A percentile compares a stretch with the other conserved stretches of the same genome.
These are phyloP conservation scores for Paracanthobrama guichenoti DNA, from an alignment of 2,113 vertebrate species.

Conservation along the genomic window DNA sequence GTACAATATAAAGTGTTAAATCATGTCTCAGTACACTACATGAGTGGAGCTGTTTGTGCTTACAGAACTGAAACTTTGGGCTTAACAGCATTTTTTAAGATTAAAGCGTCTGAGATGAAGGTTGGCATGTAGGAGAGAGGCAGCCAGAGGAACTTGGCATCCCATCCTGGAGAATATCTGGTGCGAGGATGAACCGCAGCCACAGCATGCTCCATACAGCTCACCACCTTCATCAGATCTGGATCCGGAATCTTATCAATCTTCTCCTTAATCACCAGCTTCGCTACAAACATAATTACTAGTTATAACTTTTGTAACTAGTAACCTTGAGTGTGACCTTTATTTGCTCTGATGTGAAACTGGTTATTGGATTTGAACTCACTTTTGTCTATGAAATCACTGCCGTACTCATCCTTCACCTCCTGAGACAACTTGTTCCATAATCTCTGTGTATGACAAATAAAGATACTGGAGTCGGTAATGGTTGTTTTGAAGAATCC, in stretches of 20 bases:
- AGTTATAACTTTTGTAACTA: neutral
- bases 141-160: constrained; percentile 78
- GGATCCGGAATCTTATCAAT: constrained; percentile 59
- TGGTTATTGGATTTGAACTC: neutral
- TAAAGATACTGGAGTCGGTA: constrained; percentile 65
- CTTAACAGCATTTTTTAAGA: constrained; percentile 65
- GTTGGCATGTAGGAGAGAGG: constrained; percentile 79
- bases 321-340: neutral
- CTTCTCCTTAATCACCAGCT: constrained; percentile 50
- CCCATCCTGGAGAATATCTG: constrained; percentile 73
- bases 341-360: neutral
- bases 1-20: no score
- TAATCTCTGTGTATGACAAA: constrained; percentile 60
- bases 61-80: constrained; percentile 58
- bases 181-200: constrained; percentile 74
- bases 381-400: constrained; percentile 73
- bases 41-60: neutral
- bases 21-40: neutral
- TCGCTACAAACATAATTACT: neutral
- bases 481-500: constrained; percentile 78
- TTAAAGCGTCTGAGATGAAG: constrained; percentile 75
- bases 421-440: constrained; percentile 72
- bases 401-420: constrained; percentile 75
- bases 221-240: constrained; percentile 77
- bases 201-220: constrained; percentile 81